Evolutionary conservation across 2,113 vertebrate genomes (phyloP).

Genomic region (Actenoides lindsayi): DNA sequence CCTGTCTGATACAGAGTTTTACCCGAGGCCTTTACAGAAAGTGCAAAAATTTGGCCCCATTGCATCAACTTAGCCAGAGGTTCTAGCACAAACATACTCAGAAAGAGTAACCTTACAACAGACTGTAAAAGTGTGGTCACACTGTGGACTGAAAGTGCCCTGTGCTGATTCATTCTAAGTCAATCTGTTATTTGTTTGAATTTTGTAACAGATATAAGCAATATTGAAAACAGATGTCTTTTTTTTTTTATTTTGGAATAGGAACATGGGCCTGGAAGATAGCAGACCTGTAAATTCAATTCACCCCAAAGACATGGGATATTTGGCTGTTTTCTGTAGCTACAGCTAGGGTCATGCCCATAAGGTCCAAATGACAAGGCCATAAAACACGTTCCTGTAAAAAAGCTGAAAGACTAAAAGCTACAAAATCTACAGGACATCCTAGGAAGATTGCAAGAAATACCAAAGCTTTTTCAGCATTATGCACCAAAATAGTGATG

Average conservation of each 20-base stretch:
- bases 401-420: background rate
- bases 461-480: background rate
- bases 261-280: background rate
- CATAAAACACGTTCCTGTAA: background rate
- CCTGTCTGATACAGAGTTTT: background rate
- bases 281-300: background rate
- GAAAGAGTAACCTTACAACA: background rate
- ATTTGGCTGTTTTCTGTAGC: background rate
- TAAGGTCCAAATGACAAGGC: background rate
- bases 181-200: background rate
- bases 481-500: accelerated
- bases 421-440: background rate
- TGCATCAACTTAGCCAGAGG: background rate
- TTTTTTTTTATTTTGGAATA: background rate
- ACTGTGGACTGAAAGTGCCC: background rate
- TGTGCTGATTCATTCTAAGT: background rate
- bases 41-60: background rate
- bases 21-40: background rate
- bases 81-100: background rate
- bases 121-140: background rate
- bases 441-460: background rate
- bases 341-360: background rate
- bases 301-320: background rate
- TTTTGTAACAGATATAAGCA: background rate
- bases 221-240: background rate